These are phyloP conservation scores for Anarhynchus alexandrinus DNA, from an alignment of 2,113 vertebrate genomes.

Conservation along the genomic window DNA sequence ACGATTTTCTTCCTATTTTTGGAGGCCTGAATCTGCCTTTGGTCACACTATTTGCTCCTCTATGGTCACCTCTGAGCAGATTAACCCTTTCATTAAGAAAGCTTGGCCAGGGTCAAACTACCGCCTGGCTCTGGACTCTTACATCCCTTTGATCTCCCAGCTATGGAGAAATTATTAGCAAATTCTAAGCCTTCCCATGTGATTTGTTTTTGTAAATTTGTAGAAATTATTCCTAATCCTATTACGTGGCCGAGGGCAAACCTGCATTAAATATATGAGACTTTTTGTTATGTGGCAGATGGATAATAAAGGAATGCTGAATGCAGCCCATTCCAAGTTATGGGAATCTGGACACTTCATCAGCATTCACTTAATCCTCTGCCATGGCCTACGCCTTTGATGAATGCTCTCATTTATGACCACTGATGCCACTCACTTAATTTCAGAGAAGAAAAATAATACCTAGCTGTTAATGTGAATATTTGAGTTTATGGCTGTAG, in stretches of 20 bases:
- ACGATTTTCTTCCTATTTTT: slow-evolving; percentile 86
- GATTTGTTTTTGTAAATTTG: slow-evolving; percentile 99
- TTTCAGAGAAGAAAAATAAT: slow-evolving; percentile 82
- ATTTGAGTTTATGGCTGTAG: slow-evolving; percentile 80
- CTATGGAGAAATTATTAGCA: slow-evolving; percentile 98
- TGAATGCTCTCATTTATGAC: slow-evolving; percentile 85
- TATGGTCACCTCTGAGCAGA: slow-evolving; percentile 98
- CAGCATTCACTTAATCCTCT: slow-evolving; percentile 87
- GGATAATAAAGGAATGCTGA: slow-evolving; percentile 86
- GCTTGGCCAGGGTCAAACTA: slow-evolving; percentile 93
- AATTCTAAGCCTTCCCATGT: slow-evolving; percentile 98
- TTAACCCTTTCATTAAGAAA: slow-evolving; percentile 99
- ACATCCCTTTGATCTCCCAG: slow-evolving; percentile 95
- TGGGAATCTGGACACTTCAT: slow-evolving; percentile 90
- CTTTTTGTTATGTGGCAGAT: slow-evolving; percentile 90
- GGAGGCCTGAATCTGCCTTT: slow-evolving; percentile 93
- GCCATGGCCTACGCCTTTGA: slow-evolving; percentile 83
- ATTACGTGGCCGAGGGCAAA: slow-evolving; percentile 92
- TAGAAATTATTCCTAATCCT: slow-evolving; percentile 99
- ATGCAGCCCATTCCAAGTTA: slow-evolving; percentile 86
- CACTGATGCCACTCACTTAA: slow-evolving; percentile 82
- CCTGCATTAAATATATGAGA: slow-evolving; percentile 92
- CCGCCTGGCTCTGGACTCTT: slow-evolving; percentile 85
- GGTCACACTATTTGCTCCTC: slow-evolving; percentile 98
- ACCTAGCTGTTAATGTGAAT: slow-evolving; percentile 81